Base-by-base conservation (phyloP, 53 echinoderm and acorn worm species). In the Paelopatides confundens region DNA sequence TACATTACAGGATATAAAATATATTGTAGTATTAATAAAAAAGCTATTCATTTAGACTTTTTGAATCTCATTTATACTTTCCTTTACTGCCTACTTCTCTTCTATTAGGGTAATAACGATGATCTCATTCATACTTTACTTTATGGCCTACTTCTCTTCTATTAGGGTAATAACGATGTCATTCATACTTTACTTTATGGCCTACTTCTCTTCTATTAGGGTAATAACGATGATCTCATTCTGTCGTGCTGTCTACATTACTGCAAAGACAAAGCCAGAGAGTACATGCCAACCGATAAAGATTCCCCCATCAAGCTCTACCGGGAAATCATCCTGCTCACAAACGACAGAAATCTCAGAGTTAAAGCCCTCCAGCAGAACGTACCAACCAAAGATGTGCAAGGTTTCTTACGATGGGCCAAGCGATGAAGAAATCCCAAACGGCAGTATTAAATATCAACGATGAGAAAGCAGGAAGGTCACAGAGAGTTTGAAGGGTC, bases 291-390 rank as follows among this genome's bases (percentile, higher is more conserved):
- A 6, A 36, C 83, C 27, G 90, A 90, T 53, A 94, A 91, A 88
- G 95, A 95, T 88, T 87, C 95, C 27, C 95, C 99, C 2, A 90
- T 99, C 67, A 92, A 82, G 21, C 87, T 99, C 52, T 69, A 78
- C 18, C 87, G 99, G 17, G 96, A 99, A 66, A 92, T 99, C n/a
- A 95, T 96, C 18, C 93, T 99, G 21, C 91, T 99, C 66, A 99
- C 99, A 28, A 93, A 96, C 64, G 99, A 99, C 77, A 91, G 99
- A 58, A 99, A 99, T 77, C 90, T 96, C 40, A 86, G 99, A 40
- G 96, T 99, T 17, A 99, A 99, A 76, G 96, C 96, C 33, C 86
- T 94, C 74, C 94, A 94, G 62, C 99, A 96, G 89, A 99, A 96
- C 43, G 99, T 99, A 30, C 99, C 99, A 9, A 94, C 94, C 67